Conservation (phyloP, 2,888 invertebrate species). For the Ctena decussata region DNA sequence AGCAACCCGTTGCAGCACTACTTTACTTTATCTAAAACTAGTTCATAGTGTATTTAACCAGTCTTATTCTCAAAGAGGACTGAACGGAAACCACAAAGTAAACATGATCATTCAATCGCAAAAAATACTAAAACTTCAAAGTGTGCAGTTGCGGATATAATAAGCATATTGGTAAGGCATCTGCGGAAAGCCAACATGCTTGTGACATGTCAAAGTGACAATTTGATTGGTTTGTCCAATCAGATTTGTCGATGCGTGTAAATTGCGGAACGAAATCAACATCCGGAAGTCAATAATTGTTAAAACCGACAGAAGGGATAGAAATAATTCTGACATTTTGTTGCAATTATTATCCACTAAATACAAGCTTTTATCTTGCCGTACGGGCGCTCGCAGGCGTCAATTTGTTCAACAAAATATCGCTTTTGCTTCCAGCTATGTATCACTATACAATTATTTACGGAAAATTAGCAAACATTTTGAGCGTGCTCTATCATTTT, state of each 20-base stretch:
- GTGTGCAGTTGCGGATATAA: background rate
- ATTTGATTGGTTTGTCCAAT: slow-evolving; percentile 28
- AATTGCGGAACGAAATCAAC: slow-evolving; percentile 16
- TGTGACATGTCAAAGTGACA: slow-evolving; percentile 48
- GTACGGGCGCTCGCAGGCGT: slow-evolving; percentile 45
- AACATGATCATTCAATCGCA: too few relatives aligned
- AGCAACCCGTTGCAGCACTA: too few relatives aligned
- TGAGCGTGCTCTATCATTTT: slow-evolving; percentile 58
- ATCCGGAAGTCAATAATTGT: slow-evolving; percentile 51
- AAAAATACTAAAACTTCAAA: background rate
- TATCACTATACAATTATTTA: slow-evolving; percentile 64
- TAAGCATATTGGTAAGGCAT: background rate
- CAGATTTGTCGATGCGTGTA: slow-evolving; percentile 8
- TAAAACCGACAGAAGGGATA: slow-evolving; percentile 58
- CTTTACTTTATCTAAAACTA: too few relatives aligned
- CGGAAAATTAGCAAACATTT: slow-evolving; percentile 69
- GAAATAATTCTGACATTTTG: slow-evolving; percentile 61
- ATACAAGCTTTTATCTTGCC: slow-evolving; percentile 52
- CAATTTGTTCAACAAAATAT: slow-evolving; percentile 39
- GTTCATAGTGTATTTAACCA: too few relatives aligned
- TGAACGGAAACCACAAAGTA: too few relatives aligned
- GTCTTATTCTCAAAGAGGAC: too few relatives aligned
- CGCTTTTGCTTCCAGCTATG: slow-evolving; percentile 45
- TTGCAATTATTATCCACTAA: slow-evolving; percentile 61
- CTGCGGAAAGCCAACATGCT: background rate